Evolutionary conservation across 2,888 invertebrate genomes (phyloP).

Genomic region (Glomeris marginata): DNA sequence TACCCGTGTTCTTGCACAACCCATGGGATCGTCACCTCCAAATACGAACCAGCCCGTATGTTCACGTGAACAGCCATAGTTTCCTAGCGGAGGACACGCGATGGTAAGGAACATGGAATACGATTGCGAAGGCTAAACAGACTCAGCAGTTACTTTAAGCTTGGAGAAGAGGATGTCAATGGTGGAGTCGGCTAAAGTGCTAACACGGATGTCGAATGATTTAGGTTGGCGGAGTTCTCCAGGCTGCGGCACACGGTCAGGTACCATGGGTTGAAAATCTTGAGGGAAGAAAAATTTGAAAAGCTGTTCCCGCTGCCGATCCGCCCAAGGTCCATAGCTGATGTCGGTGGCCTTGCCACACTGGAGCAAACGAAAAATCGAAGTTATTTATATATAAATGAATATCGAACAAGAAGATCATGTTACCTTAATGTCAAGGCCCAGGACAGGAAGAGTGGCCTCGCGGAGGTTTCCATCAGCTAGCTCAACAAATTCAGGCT

Average conservation of each 20-base stretch:
- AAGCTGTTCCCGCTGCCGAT: constrained; percentile 84
- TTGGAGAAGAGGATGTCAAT: constrained; percentile 94
- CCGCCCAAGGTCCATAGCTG: constrained; percentile 98
- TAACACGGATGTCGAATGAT: constrained; percentile 80
- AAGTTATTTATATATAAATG: constrained; percentile 5
- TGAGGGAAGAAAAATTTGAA: constrained; percentile 93
- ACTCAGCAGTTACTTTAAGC: constrained; percentile 40
- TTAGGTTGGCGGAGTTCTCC: constrained; percentile 79
- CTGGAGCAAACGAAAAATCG: constrained; percentile 21
- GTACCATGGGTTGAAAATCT: constrained; percentile 34
- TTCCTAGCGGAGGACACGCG: too few species aligned
- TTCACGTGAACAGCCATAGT: constrained; percentile 95
- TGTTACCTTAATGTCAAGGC: constrained; percentile 68
- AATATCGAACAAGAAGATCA: constrained; percentile 20
- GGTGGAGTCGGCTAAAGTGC: constrained; percentile 80
- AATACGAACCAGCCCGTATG: constrained; percentile 84
- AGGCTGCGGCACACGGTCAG: constrained; percentile 65
- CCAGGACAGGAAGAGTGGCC: constrained; percentile 87
- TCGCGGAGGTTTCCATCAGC: constrained; percentile 77
- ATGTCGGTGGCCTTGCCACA: constrained; percentile 91
- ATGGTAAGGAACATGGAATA: not conserved
- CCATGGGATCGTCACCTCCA: constrained; percentile 95
- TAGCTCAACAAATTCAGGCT: constrained; percentile 71
- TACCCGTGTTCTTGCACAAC: constrained; percentile 74
- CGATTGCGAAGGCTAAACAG: constrained; percentile 3